phyloP scores from a whole-genome alignment of 2,888 invertebrate genomes.

The Lasioglossum figueresi region DNA sequence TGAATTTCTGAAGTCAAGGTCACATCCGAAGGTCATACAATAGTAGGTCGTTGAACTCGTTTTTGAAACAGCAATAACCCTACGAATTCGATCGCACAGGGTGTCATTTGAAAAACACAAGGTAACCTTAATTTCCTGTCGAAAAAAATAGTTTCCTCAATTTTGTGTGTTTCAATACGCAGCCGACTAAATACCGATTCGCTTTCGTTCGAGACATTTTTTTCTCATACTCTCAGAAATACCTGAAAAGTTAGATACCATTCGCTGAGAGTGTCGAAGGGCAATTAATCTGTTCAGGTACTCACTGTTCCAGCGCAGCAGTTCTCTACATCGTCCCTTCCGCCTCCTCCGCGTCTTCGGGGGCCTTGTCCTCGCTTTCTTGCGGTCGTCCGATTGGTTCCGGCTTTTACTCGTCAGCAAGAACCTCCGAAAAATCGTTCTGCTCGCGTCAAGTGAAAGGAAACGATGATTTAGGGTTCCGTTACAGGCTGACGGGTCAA shows the following conservation, averaged over 20 bases:
- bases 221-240: too few relatives aligned
- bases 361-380: slow-evolving; percentile 38
- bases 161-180: too few relatives aligned
- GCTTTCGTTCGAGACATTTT: too few relatives aligned
- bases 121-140: too few relatives aligned
- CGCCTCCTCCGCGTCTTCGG: neutral
- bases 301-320: slow-evolving; percentile 42
- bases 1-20: too few relatives aligned
- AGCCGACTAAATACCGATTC: too few relatives aligned
- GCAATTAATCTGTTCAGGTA: neutral
- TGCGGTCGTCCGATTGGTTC: slow-evolving; percentile 34
- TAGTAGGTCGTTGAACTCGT: too few relatives aligned
- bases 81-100: too few relatives aligned
- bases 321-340: slow-evolving; percentile 62
- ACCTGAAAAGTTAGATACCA: neutral
- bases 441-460: slow-evolving; percentile 45
- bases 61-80: too few relatives aligned
- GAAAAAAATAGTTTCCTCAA: too few relatives aligned
- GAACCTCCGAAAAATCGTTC: slow-evolving; percentile 52
- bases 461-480: slow-evolving; percentile 32
- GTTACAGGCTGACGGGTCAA: slow-evolving; percentile 4
- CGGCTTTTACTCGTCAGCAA: slow-evolving; percentile 57
- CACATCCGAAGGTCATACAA: too few relatives aligned
- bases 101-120: too few relatives aligned
- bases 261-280: neutral